Evolutionary conservation across 2,888 invertebrate genomes (phyloP).

Genomic region (Portevinia maculata): DNA sequence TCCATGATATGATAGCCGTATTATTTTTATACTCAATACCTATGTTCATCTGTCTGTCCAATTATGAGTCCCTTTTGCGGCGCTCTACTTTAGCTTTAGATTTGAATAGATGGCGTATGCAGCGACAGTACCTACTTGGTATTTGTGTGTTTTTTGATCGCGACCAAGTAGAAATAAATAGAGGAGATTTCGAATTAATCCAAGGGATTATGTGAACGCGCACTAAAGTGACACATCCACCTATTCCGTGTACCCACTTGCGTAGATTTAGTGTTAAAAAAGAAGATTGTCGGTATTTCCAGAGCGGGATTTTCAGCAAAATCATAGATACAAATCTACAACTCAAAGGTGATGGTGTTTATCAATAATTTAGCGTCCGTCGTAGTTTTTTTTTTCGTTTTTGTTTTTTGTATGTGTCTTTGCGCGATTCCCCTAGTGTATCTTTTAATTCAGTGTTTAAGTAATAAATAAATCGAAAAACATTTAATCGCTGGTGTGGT

Average conservation of each 20-base stretch:
- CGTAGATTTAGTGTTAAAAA: slow-evolving; percentile 54
- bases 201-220: slow-evolving; percentile 68
- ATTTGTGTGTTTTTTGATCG: slow-evolving; percentile 48
- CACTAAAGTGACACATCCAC: slow-evolving; percentile 64
- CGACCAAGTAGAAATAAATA: slow-evolving; percentile 63
- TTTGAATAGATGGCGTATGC: neutral
- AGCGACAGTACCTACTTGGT: slow-evolving; percentile 8
- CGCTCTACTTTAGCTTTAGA: slow-evolving; percentile 8
- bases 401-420: slow-evolving; percentile 14
- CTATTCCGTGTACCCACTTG: slow-evolving; percentile 22
- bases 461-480: slow-evolving; percentile 66
- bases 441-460: slow-evolving; percentile 64
- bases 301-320: slow-evolving; percentile 57
- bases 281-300: slow-evolving; percentile 9
- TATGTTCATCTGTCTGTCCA: slow-evolving; percentile 2
- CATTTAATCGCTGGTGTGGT: slow-evolving; percentile 61
- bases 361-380: slow-evolving; percentile 53
- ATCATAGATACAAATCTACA: slow-evolving; percentile 39
- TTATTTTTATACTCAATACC: slow-evolving; percentile 15
- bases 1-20: slow-evolving; percentile 19
- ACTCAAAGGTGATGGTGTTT: slow-evolving; percentile 19
- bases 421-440: slow-evolving; percentile 36
- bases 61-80: slow-evolving; percentile 34
- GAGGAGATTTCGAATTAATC: slow-evolving; percentile 69
- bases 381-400: slow-evolving; percentile 3